phyloP scores from a whole-genome alignment of 30 jellyfish, hydroid and myxozoan species.

The Aurelia coerulea region DNA sequence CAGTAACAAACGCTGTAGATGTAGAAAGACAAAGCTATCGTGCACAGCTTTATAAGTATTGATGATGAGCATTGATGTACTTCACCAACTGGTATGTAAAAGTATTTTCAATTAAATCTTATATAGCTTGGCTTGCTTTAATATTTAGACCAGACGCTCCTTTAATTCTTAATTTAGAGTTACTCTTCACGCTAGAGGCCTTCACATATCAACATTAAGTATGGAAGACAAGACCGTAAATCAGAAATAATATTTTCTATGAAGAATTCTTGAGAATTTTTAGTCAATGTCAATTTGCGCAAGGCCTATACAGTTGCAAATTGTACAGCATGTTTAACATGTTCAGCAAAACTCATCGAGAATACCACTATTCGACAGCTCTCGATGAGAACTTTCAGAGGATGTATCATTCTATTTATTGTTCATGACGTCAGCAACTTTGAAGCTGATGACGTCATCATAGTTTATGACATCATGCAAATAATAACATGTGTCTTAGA shows the following conservation, averaged over 20 bases:
- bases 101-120: background rate
- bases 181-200: conserved; percentile 7
- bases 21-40: too few relatives aligned
- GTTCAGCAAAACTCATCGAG: too few relatives aligned
- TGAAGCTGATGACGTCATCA: background rate
- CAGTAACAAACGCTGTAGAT: conserved; percentile 43
- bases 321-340: too few relatives aligned
- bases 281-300: too few relatives aligned
- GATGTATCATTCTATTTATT: background rate
- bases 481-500: conserved; percentile 9
- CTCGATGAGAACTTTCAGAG: too few relatives aligned
- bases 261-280: too few relatives aligned
- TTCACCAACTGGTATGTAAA: too few relatives aligned
- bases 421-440: conserved; percentile 14
- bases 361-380: too few relatives aligned
- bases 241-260: background rate
- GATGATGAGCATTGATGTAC: too few relatives aligned
- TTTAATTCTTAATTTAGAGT: conserved; percentile 8
- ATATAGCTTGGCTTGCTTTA: background rate
- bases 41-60: too few relatives aligned
- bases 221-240: background rate
- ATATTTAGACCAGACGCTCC: conserved; percentile 15
- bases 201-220: conserved; percentile 8
- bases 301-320: background rate
- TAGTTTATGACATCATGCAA: conserved; percentile 22